Evolutionary conservation across 2,113 vertebrate genomes (phyloP).

Genomic region (Albula glossodonta): DNA sequence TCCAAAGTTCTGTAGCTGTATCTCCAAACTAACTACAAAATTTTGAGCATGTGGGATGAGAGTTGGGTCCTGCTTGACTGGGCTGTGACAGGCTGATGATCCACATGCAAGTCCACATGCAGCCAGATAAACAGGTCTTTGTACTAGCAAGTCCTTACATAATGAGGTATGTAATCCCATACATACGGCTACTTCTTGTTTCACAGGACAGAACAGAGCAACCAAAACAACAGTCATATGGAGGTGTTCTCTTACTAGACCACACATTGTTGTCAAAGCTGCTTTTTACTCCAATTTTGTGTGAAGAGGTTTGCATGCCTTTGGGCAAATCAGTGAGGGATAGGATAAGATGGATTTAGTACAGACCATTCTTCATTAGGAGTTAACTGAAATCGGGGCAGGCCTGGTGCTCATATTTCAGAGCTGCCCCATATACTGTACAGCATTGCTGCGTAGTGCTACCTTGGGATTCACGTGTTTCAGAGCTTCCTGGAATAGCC

Average conservation of each 20-base stretch:
- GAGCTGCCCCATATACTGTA: conserved; percentile 54
- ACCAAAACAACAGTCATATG: conserved; percentile 26
- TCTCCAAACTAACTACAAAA: background rate
- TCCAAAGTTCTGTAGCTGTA: background rate
- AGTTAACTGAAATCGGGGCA: conserved; percentile 54
- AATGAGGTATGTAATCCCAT: conserved; percentile 45
- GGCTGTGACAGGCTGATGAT: background rate
- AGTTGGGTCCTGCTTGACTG: background rate
- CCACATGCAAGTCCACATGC: background rate
- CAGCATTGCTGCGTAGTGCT: conserved; percentile 20
- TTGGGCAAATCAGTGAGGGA: conserved; percentile 12
- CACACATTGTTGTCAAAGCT: background rate
- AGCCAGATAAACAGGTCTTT: background rate
- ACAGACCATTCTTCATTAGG: background rate
- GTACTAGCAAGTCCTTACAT: conserved; percentile 27
- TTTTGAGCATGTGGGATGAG: background rate
- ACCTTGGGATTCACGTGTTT: conserved; percentile 79
- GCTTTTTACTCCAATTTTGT: background rate
- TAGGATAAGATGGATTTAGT: background rate
- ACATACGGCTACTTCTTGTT: conserved; percentile 36
- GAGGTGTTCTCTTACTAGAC: background rate
- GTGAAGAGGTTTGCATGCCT: conserved; percentile 29
- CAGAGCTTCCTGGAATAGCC: conserved; percentile 80
- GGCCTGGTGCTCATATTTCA: conserved; percentile 11
- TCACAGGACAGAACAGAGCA: conserved; percentile 25